phyloP scores from a whole-genome alignment of 35 echinoderm and acorn worm genomes.

The Anneissia japonica region DNA sequence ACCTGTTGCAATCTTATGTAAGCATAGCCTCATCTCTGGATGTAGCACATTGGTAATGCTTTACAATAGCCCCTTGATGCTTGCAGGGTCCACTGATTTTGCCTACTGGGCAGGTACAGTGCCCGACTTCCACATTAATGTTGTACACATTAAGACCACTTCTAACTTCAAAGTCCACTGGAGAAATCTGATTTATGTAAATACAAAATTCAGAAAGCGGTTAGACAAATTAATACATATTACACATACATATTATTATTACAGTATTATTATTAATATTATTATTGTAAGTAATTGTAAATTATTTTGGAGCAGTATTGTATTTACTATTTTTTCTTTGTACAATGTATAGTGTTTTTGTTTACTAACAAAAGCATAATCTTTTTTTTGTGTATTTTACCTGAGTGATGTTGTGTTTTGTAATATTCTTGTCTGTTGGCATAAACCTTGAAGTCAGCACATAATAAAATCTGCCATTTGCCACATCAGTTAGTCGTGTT shows the following conservation, averaged over 20 bases:
- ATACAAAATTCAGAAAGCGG: too few relatives aligned
- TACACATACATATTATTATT: too few relatives aligned
- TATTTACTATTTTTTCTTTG: too few relatives aligned
- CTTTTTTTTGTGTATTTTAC: too few relatives aligned
- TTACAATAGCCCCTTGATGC: conserved; percentile 43
- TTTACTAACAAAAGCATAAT: too few relatives aligned
- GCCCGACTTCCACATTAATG: conserved; percentile 19
- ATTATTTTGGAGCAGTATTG: too few relatives aligned
- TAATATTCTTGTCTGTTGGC: not conserved
- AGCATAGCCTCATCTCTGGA: not conserved
- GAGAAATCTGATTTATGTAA: not conserved
- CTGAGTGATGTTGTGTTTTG: not conserved
- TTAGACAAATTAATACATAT: too few relatives aligned
- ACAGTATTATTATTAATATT: too few relatives aligned
- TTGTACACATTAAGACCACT: not conserved
- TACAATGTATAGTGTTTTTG: too few relatives aligned
- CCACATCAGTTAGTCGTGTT: conserved; percentile 21
- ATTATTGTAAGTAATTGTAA: too few relatives aligned
- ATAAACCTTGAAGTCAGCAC: not conserved
- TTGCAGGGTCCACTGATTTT: conserved; percentile 30
- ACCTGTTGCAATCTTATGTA: conserved; percentile 57
- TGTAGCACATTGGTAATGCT: conserved; percentile 20
- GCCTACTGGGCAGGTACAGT: conserved; percentile 34
- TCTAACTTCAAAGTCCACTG: not conserved
- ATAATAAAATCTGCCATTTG: not conserved